Conservation (phyloP, 2,113 vertebrate species). For the Xenopus borealis region DNA sequence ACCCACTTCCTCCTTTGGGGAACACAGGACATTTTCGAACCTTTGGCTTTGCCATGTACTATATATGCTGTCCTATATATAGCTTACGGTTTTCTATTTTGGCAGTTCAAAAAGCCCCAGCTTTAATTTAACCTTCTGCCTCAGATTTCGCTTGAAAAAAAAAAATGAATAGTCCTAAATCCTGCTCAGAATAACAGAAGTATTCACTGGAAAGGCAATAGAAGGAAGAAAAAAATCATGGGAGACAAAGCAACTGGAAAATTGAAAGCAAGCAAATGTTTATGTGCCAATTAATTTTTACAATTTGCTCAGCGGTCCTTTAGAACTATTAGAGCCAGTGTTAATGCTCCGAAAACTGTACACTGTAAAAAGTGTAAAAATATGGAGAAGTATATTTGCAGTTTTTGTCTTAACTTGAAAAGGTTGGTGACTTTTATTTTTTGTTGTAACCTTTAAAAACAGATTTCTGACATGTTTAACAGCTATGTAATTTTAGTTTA, state of each 20-base stretch:
- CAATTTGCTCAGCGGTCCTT: constrained; percentile 69
- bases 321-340: constrained; percentile 65
- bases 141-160: constrained; percentile 77
- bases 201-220: constrained; percentile 71
- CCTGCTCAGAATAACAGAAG: constrained; percentile 81
- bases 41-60: constrained; percentile 13
- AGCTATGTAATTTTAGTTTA: too few species aligned
- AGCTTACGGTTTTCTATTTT: constrained; percentile 76
- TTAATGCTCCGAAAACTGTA: constrained; percentile 46
- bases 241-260: constrained; percentile 73
- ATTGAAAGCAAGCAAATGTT: constrained; percentile 75
- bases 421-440: too few species aligned
- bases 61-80: constrained; percentile 66
- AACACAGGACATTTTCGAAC: neutral
- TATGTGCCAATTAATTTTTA: constrained; percentile 67
- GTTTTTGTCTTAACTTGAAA: too few species aligned
- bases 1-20: constrained; percentile 7
- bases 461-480: too few species aligned
- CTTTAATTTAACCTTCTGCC: constrained; percentile 75
- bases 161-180: constrained; percentile 74
- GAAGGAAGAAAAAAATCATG: constrained; percentile 52
- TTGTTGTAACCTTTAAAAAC: too few species aligned
- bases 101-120: constrained; percentile 59
- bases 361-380: too few species aligned
- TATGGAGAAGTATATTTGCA: too few species aligned